These are phyloP conservation scores for Condylostylus longicornis DNA, from an alignment of 1,140 invertebrate species.

Conservation along the genomic window DNA sequence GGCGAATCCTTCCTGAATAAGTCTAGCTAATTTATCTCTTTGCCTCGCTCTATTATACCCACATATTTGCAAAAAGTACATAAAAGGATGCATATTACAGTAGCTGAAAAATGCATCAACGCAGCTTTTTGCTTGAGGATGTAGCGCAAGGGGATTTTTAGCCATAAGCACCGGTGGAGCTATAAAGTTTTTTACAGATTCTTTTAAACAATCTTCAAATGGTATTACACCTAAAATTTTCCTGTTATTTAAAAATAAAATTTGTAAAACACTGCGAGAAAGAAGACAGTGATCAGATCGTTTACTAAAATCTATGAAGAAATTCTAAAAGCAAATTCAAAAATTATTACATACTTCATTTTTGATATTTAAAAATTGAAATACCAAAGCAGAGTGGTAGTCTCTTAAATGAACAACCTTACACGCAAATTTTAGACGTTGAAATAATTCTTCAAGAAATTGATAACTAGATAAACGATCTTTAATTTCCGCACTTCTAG, in stretches of 20 bases:
- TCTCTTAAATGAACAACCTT: slow-evolving; percentile 63
- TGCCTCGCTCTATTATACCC: slow-evolving; percentile 91
- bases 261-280: slow-evolving; percentile 81
- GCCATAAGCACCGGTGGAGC: slow-evolving; percentile 67
- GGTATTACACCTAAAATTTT: slow-evolving; percentile 37
- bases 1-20: slow-evolving; percentile 77
- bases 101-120: slow-evolving; percentile 78
- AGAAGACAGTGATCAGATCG: slow-evolving; percentile 78
- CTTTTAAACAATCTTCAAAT: slow-evolving; percentile 67
- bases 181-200: slow-evolving; percentile 74
- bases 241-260: slow-evolving; percentile 50
- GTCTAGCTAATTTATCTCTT: slow-evolving; percentile 77
- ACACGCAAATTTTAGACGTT: slow-evolving; percentile 64
- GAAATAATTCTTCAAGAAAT: slow-evolving; percentile 71
- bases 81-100: slow-evolving; percentile 70
- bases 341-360: slow-evolving; percentile 1
- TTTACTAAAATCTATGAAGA: slow-evolving; percentile 83
- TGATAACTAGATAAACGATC: slow-evolving; percentile 63
- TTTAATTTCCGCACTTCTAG: slow-evolving; percentile 87
- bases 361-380: slow-evolving; percentile 11
- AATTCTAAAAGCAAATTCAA: slow-evolving; percentile 50
- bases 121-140: slow-evolving; percentile 42
- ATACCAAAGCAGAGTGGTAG: slow-evolving; percentile 71
- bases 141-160: slow-evolving; percentile 45
- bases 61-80: slow-evolving; percentile 73